Conservation (phyloP, 2,113 vertebrate species). For the Andinoacara biseriatus region DNA sequence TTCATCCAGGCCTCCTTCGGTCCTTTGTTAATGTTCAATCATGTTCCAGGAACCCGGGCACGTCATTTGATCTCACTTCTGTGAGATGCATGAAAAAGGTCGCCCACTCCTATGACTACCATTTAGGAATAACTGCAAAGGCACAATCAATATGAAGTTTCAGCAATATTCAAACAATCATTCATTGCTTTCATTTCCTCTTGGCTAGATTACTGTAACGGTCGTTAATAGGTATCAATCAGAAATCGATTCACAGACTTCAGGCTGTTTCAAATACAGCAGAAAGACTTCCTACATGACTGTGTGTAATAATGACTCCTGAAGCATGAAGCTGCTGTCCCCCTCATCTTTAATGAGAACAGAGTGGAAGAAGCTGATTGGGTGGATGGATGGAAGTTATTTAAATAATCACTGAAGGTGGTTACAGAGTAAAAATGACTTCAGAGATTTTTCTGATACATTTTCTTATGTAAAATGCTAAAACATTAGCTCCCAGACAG, state of each 20-base stretch:
- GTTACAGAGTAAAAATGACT: background rate
- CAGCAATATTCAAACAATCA: background rate
- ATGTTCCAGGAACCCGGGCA: too few relatives aligned
- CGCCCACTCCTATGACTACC: background rate
- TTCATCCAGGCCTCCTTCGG: background rate
- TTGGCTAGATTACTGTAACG: background rate
- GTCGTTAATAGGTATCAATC: background rate
- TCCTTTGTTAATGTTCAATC: background rate
- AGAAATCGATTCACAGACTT: background rate
- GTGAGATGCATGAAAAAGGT: background rate
- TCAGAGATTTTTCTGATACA: background rate
- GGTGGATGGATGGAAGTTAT: background rate
- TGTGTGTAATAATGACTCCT: background rate
- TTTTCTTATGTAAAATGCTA: background rate
- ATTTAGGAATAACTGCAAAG: background rate
- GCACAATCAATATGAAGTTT: background rate
- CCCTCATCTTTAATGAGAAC: too few relatives aligned
- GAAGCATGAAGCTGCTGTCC: fast-evolving
- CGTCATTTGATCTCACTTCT: background rate
- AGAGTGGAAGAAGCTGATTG: too few relatives aligned
- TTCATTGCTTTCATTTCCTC: background rate
- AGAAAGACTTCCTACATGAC: background rate
- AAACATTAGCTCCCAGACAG: background rate
- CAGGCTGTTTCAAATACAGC: background rate
- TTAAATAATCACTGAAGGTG: background rate